Conservation (phyloP, 35 echinoderm and acorn worm genomes). For the Apostichopus japonicus region DNA sequence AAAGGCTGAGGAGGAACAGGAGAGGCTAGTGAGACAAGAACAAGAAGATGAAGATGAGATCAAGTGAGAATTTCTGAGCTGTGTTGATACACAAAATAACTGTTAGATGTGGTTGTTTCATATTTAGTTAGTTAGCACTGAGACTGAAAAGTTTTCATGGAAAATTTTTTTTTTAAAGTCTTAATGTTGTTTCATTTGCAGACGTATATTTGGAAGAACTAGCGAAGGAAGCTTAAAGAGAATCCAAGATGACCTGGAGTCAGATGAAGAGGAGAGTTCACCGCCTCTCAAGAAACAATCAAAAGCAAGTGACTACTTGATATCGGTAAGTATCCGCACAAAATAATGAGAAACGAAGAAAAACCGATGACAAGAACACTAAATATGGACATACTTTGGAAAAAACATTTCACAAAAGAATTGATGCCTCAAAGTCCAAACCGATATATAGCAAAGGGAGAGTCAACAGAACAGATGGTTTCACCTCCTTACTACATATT, state of each 20-base stretch:
- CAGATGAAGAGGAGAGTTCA: conserved; percentile 47
- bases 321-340: conserved; percentile 58
- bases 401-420: too few relatives aligned
- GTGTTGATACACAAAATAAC: too few relatives aligned
- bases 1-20: conserved; percentile 72
- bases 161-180: neutral
- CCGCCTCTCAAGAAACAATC: neutral
- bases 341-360: neutral
- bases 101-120: too few relatives aligned
- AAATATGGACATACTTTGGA: too few relatives aligned
- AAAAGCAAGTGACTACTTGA: conserved; percentile 80
- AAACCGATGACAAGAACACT: neutral
- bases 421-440: too few relatives aligned
- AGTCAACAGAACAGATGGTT: too few relatives aligned
- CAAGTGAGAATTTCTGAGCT: conserved; percentile 48
- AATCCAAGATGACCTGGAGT: conserved; percentile 40
- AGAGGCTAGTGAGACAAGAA: conserved; percentile 65
- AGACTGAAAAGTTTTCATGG: neutral
- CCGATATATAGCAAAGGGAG: too few relatives aligned
- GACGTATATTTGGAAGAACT: conserved; percentile 82
- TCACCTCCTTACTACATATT: too few relatives aligned
- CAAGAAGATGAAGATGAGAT: conserved; percentile 98
- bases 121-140: neutral
- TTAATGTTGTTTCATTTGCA: neutral
- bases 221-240: conserved; percentile 65